Percentiles rank a stretch among this genome's conserved stretches.
Conservation (phyloP, 2,113 vertebrate species). For the Neotoma lepida region DNA sequence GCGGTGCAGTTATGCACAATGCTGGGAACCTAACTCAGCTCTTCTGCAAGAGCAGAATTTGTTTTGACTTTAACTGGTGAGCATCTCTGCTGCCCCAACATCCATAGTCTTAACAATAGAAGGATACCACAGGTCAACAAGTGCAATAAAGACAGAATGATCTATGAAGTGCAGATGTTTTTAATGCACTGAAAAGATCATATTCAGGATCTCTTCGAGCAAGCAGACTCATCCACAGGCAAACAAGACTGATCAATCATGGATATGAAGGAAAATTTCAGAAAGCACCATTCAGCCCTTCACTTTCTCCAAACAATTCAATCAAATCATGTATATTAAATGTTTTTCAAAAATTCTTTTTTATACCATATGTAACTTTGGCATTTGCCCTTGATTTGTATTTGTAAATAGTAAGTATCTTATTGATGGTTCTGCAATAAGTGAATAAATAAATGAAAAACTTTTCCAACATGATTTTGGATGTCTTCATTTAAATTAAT, state of each 20-base stretch:
- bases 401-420: conserved; percentile 48
- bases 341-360: not conserved
- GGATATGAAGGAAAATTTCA: conserved; percentile 46
- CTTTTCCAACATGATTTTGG: conserved; percentile 7
- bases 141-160: conserved; percentile 13
- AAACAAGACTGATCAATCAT: conserved; percentile 21
- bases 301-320: conserved; percentile 8
- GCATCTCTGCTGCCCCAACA: not conserved
- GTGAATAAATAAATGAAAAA: not conserved
- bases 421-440: conserved; percentile 22
- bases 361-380: not conserved
- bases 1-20: not conserved
- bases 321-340: not conserved
- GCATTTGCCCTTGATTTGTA: not conserved
- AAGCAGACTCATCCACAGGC: conserved; percentile 50
- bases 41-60: not conserved
- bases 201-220: conserved; percentile 21
- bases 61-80: not conserved
- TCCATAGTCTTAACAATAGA: not conserved
- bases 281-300: not conserved
- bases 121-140: not conserved
- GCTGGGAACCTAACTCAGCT: not conserved
- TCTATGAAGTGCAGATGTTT: not conserved
- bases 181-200: not conserved
- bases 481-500: conserved; percentile 32